Conservation (phyloP, 2,113 vertebrate genomes). For the Mastomys natalensis region DNA sequence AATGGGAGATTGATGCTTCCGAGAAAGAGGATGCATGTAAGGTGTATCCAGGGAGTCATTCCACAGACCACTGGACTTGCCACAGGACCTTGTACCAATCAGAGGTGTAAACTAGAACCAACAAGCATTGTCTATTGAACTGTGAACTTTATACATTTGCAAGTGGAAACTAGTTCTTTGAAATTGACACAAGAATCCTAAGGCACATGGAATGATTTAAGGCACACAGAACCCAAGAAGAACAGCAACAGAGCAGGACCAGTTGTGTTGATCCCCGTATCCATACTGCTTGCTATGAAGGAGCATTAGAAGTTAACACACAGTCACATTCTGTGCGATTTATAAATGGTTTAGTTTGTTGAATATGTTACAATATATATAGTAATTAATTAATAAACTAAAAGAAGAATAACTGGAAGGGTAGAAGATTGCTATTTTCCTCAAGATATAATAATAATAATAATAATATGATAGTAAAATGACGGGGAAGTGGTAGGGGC, state of each 20-base stretch:
- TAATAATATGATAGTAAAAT: not conserved
- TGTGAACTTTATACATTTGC: not conserved
- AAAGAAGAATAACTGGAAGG: not conserved
- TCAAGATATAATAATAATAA: not conserved
- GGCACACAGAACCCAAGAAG: not conserved
- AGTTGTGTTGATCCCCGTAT: not conserved
- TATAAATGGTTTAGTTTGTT: conserved; percentile 24
- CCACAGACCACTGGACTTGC: not conserved
- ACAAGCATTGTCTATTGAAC: not conserved
- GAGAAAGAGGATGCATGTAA: conserved; percentile 21
- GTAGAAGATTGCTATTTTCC: not conserved
- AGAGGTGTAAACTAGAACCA: conserved; percentile 16
- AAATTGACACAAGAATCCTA: conserved; percentile 37
- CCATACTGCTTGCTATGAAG: not conserved
- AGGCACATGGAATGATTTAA: not conserved
- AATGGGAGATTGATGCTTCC: not conserved
- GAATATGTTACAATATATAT: not conserved
- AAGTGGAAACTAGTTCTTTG: conserved; percentile 30
- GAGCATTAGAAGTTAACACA: not conserved
- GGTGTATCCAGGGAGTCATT: not conserved
- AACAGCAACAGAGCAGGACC: not conserved
- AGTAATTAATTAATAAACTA: conserved; percentile 34
- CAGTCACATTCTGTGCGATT: conserved; percentile 5
- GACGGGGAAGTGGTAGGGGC: not conserved
- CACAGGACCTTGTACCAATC: not conserved